Conservation (phyloP, 1,140 invertebrate species). For the Mactra quadrangularis region DNA sequence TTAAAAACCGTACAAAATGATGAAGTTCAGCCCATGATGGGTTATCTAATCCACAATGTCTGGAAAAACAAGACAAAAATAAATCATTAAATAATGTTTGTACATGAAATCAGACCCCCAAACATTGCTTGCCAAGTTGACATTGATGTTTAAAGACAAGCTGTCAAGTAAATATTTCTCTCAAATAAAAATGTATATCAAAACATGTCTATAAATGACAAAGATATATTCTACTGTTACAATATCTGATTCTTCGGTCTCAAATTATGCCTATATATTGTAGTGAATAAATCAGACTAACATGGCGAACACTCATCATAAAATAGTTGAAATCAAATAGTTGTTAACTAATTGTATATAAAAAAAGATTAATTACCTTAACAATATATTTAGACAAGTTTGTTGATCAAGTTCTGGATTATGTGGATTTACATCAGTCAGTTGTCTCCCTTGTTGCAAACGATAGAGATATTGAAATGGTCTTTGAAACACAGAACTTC, state of each 20-base stretch:
- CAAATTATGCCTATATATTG: not conserved
- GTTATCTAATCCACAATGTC: constrained; percentile 78
- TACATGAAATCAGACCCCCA: no score
- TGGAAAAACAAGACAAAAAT: no score
- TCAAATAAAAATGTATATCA: not conserved
- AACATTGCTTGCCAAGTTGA: no score
- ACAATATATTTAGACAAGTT: constrained; percentile 57
- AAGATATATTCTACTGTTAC: not conserved
- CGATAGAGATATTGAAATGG: no score
- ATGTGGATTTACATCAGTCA: no score
- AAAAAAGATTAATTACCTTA: constrained; percentile 48
- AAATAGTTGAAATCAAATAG: not conserved
- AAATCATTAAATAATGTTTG: no score
- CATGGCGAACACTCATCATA: not conserved
- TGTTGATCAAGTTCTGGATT: no score
- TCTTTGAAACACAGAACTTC: no score
- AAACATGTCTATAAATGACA: not conserved
- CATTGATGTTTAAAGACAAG: no score
- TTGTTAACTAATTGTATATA: not conserved
- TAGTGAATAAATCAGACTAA: not conserved
- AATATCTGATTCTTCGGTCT: not conserved
- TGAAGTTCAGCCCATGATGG: constrained; percentile 81
- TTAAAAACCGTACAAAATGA: constrained; percentile 80
- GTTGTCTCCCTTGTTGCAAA: no score
- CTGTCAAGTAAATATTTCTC: no score